Base-by-base conservation (phyloP, 2,797 vertebrate species). In the Philypnodon macrostomus region DNA sequence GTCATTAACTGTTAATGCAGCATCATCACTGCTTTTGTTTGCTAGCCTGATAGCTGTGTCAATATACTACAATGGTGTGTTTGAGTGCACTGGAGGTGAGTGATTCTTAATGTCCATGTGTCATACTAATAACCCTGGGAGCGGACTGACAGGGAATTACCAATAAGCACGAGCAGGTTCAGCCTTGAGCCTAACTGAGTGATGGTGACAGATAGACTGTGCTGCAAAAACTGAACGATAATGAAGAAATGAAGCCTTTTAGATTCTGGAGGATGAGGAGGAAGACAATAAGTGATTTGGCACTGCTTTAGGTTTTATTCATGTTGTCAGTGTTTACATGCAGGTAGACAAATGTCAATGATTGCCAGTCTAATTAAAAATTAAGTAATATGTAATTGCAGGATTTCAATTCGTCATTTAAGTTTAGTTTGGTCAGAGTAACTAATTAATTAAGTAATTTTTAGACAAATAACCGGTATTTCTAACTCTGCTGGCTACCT, bases 71-170 rank as follows among this genome's bases (percentile, higher is more conserved):
- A 37, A 4, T 16, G 27, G 17, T 1, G n/a, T 33, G 34, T 21
- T 31, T 27, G 9, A 24, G 13, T 21, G 29, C 18, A 19, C 24
- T 1, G 19, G 29, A 47, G 41, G 34, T 46, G 44, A 47, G 29
- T 62, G 37, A 37, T 15, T 48, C 21, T 42, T 35, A 47, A 44
- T 32, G 49, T 38, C n/a, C n/a, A n/a, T n/a, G n/a, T 41, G 37
- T 31, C 29, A 31, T 30, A 31, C 32, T 47, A 47, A 47, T 35
- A 35, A 47, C 45, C 45, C 45, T 15, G 19, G 19, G 31, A 35
- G 32, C 31, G 45, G 18, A 47, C 44, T 37, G 24, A 29, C 46
- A 48, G 21, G 26, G 33, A 35, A 47, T 47, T 47, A 47, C 45
- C 31, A 47, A 34, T 30, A 30, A 44, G 41, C 41, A 44, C 41